Percentiles rank a stretch among this genome's conserved stretches.
Evolutionary conservation across 2,888 invertebrate species (phyloP).

Genomic region (Eretmocerus hayati): DNA sequence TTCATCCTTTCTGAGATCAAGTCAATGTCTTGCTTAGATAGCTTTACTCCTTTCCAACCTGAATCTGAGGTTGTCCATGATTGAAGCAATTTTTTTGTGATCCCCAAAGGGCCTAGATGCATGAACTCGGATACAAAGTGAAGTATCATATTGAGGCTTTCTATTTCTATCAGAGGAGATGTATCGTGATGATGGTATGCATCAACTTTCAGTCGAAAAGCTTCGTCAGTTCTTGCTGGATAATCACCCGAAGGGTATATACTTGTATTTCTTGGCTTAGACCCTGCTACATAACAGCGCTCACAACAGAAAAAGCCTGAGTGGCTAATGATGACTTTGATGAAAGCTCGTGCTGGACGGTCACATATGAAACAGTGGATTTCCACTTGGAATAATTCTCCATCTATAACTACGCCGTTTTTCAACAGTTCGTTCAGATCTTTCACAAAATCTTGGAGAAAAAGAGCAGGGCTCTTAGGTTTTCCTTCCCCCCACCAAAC

Average conservation of each 20-base stretch:
- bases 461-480: neutral
- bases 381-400: slow-evolving; percentile 7
- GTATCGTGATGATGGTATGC: slow-evolving; percentile 15
- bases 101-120: slow-evolving; percentile 20
- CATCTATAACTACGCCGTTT: slow-evolving; percentile 7
- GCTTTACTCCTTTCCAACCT: neutral
- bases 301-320: slow-evolving; percentile 23
- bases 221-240: slow-evolving; percentile 6
- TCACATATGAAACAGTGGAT: slow-evolving; percentile 23
- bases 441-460: neutral
- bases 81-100: slow-evolving; percentile 19
- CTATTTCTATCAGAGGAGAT: slow-evolving; percentile 13
- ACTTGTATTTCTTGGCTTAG: slow-evolving; percentile 6
- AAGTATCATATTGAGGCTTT: slow-evolving; percentile 17
- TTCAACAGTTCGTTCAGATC: neutral
- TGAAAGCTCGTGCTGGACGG: slow-evolving; percentile 21
- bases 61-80: slow-evolving; percentile 6
- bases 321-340: slow-evolving; percentile 24
- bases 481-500: neutral
- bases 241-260: slow-evolving; percentile 3
- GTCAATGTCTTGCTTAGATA: neutral
- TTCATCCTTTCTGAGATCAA: slow-evolving; percentile 3
- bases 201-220: slow-evolving; percentile 12
- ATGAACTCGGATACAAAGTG: slow-evolving; percentile 20
- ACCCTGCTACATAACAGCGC: slow-evolving; percentile 19